Evolutionary conservation across 1,140 invertebrate genomes (phyloP), one percentile per base, ranked within the genome.

Genomic region (Microplitis demolitor): DNA sequence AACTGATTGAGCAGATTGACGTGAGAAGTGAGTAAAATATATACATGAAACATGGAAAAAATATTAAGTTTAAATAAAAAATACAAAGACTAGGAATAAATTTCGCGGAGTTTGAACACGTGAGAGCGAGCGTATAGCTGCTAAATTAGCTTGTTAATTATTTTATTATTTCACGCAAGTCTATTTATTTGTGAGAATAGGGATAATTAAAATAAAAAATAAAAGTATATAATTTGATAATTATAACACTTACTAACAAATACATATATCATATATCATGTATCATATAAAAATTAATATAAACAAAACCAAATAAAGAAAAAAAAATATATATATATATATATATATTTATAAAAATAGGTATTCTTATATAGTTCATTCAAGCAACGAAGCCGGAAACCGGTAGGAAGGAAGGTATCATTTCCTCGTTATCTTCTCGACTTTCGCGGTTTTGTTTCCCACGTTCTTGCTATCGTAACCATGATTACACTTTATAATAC

Each of bases 381-480:
- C 6, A n/a, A 66, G 13, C 45, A 53, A 50, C 45, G 66, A 56
- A 72, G 24, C 64, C 53, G 63, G 63, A 67, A 66, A 62, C 4
- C 60, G 34, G 37, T 68, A 72, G 71, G 71, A 73, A 74, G 71
- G 54, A 72, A 72, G 71, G 71, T 72, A 72, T 72, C 70, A 54
- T 67, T 72, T 66, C 61, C 68, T 61, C 71, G 73, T 72, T 69
- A 72, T 54, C 74, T 72, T 66, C 64, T 61, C 71, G 39, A 72
- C 71, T 72, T 72, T 72, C 71, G 71, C 73, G 74, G 69, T 77
- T 79, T 75, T 66, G 66, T 78, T 81, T 81, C 80, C 80, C 81
- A 81, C 77, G 75, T 80, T 72, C 56, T 72, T 35, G n/a, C 51
- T 64, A 61, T 39, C 64, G 56, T 72, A 37, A 31, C 14, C 53